Evolutionary conservation across 2,888 invertebrate species (phyloP).

Genomic region (Himalopsyche japonica): DNA sequence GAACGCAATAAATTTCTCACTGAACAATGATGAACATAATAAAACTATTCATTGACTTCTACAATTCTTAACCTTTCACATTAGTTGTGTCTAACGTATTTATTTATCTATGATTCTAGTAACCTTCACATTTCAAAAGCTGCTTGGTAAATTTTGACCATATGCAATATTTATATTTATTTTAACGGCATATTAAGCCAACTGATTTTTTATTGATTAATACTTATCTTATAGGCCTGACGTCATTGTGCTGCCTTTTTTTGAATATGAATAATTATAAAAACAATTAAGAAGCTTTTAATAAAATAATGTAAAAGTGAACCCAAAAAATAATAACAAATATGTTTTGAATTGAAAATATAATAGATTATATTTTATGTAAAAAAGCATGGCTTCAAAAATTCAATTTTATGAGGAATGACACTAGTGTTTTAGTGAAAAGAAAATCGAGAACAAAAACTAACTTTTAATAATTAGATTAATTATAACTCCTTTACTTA

Average conservation of each 20-base stretch:
- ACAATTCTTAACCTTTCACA: constrained; percentile 2
- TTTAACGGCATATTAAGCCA: neutral
- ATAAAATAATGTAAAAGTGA: neutral
- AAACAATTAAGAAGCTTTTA: neutral
- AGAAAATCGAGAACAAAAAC: too few species aligned
- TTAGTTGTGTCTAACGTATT: neutral
- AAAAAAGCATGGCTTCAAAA: too few species aligned
- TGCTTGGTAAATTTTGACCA: neutral
- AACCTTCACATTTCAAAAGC: constrained; percentile 2
- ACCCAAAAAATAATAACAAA: too few species aligned
- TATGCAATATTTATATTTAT: neutral
- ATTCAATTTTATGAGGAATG: too few species aligned
- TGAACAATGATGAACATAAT: neutral
- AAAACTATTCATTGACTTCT: neutral
- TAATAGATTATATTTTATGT: too few species aligned
- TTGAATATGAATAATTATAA: neutral
- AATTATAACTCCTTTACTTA: too few species aligned
- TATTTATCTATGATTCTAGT: neutral
- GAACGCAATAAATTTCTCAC: neutral
- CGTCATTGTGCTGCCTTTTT: too few species aligned
- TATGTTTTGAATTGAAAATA: too few species aligned
- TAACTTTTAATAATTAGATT: too few species aligned
- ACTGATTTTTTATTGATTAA: neutral
- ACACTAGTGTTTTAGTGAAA: too few species aligned
- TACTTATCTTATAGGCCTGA: neutral